Base-by-base conservation (phyloP, 2,888 invertebrate genomes). In the Chymomyza amoena region DNA sequence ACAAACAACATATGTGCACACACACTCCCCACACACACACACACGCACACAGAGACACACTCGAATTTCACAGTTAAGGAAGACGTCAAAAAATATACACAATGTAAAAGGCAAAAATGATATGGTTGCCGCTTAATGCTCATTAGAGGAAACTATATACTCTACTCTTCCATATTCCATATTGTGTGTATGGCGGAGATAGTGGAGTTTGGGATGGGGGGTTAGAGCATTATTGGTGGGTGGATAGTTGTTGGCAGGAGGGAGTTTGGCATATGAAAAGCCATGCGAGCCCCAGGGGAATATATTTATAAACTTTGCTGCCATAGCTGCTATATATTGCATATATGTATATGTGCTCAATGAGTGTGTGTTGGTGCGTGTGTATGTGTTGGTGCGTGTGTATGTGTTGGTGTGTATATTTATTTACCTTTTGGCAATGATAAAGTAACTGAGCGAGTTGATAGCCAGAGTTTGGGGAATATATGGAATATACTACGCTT, bases 351-450 rank as follows among this genome's bases (percentile, higher is more conserved):
- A 28, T 59, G 15, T 28, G 1, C 13, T 45, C 39, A 13, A 13
- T 45, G 39, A 1, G 39, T 13, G 13, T 45, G 13, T 45, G 39
- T 39, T 1, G 6, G 39, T 13, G 39, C 13, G 13, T 39, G n/a
- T n/a, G 39, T 13, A 4, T 45, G 13, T 45, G 39, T 39, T 1
- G 6, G 39, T 13, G 39, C 13, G 13, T 39, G n/a, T n/a, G n/a
- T n/a, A n/a, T n/a, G n/a, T n/a, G 10, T 39, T 3, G 6, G n/a
- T n/a, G n/a, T 16, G 52, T 6, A 52, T 80, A 67, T 80, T 1
- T 32, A 84, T 83, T 83, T 83, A 87, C 83, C 85, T 87, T 83
- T 80, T 70, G 70, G 73, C 78, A 82, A 74, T 80, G 83, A 87
- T 87, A 84, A 80, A 79, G 81, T 73, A 75, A 75, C 76, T 76